Conservation (phyloP, 1,140 invertebrate species). For the Psilanteris sp. region DNA sequence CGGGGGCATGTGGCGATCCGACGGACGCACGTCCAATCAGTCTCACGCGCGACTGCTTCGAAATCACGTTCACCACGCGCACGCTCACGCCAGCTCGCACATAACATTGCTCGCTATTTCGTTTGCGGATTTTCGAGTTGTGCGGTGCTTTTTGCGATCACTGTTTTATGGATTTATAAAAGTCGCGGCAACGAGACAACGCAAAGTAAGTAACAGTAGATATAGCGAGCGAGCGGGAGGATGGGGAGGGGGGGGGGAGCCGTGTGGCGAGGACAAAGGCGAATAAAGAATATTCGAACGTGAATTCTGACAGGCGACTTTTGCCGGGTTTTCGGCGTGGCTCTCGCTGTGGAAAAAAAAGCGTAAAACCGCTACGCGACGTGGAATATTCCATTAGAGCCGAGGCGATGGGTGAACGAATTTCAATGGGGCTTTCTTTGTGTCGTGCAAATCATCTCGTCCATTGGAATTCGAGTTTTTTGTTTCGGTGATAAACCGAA, state of each 20-base stretch:
- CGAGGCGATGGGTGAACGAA: no score
- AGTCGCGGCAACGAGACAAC: slow-evolving; percentile 4
- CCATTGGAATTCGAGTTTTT: no score
- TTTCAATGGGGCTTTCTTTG: no score
- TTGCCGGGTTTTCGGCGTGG: no score
- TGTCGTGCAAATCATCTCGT: no score
- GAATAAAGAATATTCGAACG: no score
- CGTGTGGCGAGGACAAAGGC: neutral
- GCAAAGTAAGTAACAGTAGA: slow-evolving; percentile 52
- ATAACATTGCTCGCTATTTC: slow-evolving; percentile 1
- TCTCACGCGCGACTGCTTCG: slow-evolving; percentile 52
- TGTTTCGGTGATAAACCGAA: no score
- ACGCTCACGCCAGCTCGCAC: slow-evolving; percentile 25
- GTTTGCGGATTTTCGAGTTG: slow-evolving; percentile 4
- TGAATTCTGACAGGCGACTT: no score
- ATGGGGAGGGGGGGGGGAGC: neutral
- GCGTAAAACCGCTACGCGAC: neutral
- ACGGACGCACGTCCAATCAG: slow-evolving; percentile 46
- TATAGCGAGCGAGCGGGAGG: neutral
- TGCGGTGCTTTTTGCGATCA: slow-evolving; percentile 4
- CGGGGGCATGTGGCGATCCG: slow-evolving; percentile 42
- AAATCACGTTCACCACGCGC: slow-evolving; percentile 45
- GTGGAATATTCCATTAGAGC: slow-evolving; percentile 27
- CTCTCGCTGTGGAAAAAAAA: no score
- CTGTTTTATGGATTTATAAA: slow-evolving; percentile 33